Evolutionary conservation across 2,888 invertebrate species (phyloP), one percentile per base, ranked within the genome.

Genomic region (Falcaria lacertinaria): DNA sequence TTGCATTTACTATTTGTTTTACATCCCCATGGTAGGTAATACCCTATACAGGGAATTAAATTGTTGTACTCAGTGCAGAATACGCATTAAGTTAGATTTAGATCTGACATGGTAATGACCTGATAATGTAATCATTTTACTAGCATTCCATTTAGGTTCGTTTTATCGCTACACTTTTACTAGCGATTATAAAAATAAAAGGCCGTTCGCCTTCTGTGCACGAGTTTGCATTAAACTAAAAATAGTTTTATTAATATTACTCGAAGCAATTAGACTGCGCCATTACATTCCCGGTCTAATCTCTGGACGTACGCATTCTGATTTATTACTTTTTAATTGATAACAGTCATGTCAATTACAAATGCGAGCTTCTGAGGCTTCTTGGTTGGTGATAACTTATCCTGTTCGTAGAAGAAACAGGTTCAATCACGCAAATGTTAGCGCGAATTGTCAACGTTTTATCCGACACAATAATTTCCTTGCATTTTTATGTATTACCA

Each of bases 261-360:
- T 41, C 52, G 35, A 52, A 44, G 69, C 69, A 77, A 79, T 79
- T 78, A 75, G 64, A 55, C 48, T 57, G 51, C 19, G 47, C 65
- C 69, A 74, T 80, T 74, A 77, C 64, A 64, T 50, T 64, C 52
- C 57, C 50, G 64, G 74, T 76, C 64, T 76, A 64, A 79, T 79
- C 77, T 64, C 44, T 45, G 48, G 48, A 57, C 60, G 50, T 50
- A 56, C 56, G 50, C 56, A 49, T 50, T 57, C 39, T 58, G 60
- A 74, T 71, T 74, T 69, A 76, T 68, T 56, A 57, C 57, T 58
- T 62, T 69, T 62, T 64, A 61, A 68, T 65, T 69, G 64, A 67
- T 61, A 57, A 47, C 60, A 50, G 22, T 22, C 15, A 54, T 47
- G 52, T 55, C 43, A 52, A 53, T 60, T 50, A 57, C 44, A 47